These are phyloP conservation scores for Bovichtus variegatus DNA, from an alignment of 2,797 vertebrate genomes.

Conservation along the genomic window DNA sequence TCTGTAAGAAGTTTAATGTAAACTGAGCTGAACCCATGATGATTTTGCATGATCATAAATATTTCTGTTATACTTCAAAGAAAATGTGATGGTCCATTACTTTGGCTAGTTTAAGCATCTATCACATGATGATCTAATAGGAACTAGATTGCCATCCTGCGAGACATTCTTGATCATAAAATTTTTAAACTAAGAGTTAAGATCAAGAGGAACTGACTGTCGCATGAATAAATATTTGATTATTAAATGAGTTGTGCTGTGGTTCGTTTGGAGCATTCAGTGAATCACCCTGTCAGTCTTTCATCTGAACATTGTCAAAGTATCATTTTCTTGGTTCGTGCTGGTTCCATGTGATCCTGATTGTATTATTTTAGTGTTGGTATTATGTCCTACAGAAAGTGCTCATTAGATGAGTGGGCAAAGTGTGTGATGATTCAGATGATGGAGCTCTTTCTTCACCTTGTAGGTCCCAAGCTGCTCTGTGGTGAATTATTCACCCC, in stretches of 20 bases:
- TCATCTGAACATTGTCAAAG: slow-evolving; percentile 20
- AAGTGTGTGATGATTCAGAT: slow-evolving; percentile 43
- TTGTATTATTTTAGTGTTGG: neutral
- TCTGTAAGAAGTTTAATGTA: neutral
- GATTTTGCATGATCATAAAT: neutral
- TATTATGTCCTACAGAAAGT: neutral
- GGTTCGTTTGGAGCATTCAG: slow-evolving; percentile 7
- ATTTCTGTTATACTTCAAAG: neutral
- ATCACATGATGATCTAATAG: neutral
- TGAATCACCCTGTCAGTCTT: slow-evolving; percentile 1
- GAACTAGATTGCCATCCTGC: neutral
- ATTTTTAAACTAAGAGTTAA: neutral
- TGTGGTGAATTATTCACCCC: slow-evolving; percentile 66
- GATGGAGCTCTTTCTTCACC: slow-evolving; percentile 52
- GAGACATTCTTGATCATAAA: neutral
- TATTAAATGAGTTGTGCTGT: neutral
- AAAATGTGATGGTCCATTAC: neutral
- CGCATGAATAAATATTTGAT: slow-evolving; percentile 22
- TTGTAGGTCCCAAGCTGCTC: slow-evolving; percentile 39
- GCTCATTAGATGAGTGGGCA: slow-evolving; percentile 17
- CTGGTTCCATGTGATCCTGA: neutral
- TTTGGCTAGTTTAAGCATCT: neutral
- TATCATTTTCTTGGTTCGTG: slow-evolving; percentile 3
- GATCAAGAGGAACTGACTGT: neutral
- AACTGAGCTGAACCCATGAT: neutral